Evolutionary conservation across 2,113 vertebrate species (phyloP), one percentile per base, ranked within the genome.

Genomic region (Protobothrops mucrosquamatus): DNA sequence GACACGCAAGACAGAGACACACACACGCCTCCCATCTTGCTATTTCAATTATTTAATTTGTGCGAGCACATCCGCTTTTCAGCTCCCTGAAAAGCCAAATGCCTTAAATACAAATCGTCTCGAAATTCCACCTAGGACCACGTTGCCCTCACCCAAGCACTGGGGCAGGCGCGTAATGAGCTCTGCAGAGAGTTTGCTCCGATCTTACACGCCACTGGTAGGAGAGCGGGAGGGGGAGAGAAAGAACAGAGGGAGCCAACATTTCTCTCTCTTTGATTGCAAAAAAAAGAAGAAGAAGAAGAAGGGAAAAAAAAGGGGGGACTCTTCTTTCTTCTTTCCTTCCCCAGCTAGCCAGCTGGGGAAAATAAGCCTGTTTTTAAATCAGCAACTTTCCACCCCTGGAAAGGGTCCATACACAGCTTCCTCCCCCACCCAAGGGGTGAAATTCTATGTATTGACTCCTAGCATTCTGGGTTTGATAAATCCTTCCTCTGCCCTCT

Each of bases 31-130:
- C 18, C 52, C 46, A 6, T 18, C 85, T 64, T 15, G 88, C n/a
- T 94, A 92, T 90, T 94, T 95, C 96, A 96, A 92, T 96, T 92
- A 96, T 97, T 97, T 90, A 95, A 97, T 96, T 85, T 91, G 11
- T 46, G 34, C 6, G 11, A 9, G 54, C 0, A 3, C 10, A 4
- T 39, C 29, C 43, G 9, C n/a, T 0, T 1, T 0, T 1, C 54
- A 55, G 22, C 69, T 94, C 91, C 94, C n/a, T 94, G 87, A 91
- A 95, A 92, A 92, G 94, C 95, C 5, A 56, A 96, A 90, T 11
- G 23, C 69, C 96, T 97, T 96, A 96, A 97, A 97, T 97, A 97
- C 96, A 96, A 97, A 97, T 97, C 96, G 96, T 95, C 96, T 97
- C 93, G 1, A 95, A 96, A 96, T 97, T 97, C 96, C 91, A 24